Evolutionary conservation across 1,140 invertebrate genomes (phyloP).

Genomic region (Amyelois transitella): DNA sequence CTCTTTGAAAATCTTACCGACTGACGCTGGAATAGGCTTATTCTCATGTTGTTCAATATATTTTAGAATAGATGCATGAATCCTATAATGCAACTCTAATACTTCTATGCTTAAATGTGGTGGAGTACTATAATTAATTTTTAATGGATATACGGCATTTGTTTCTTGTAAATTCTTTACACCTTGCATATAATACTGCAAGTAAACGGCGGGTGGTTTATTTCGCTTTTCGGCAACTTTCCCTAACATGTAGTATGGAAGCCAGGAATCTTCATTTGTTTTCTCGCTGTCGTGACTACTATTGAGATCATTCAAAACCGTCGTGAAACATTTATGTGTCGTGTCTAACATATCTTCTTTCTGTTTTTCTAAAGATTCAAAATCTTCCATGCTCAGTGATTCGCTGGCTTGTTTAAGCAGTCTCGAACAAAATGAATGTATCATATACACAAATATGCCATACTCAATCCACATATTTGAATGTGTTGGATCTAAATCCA

Average conservation of each 20-base stretch:
- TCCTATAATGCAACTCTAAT: slow-evolving; percentile 88
- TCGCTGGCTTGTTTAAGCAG: slow-evolving; percentile 86
- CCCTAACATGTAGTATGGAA: slow-evolving; percentile 93
- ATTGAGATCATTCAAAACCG: slow-evolving; percentile 78
- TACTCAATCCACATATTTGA: slow-evolving; percentile 91
- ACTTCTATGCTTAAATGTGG: slow-evolving; percentile 91
- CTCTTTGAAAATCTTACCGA: slow-evolving; percentile 60
- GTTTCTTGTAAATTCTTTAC: slow-evolving; percentile 84
- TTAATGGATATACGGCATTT: slow-evolving; percentile 88
- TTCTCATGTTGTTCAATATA: slow-evolving; percentile 83
- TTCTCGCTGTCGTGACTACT: slow-evolving; percentile 72
- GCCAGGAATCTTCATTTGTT: slow-evolving; percentile 87
- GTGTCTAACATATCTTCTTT: slow-evolving; percentile 86
- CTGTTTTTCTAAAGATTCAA: slow-evolving; percentile 82
- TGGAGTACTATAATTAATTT: slow-evolving; percentile 89
- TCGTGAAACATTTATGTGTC: slow-evolving; percentile 85
- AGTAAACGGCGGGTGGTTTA: slow-evolving; percentile 81
- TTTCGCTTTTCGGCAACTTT: slow-evolving; percentile 92
- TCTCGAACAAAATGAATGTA: slow-evolving; percentile 90
- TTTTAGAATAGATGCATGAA: slow-evolving; percentile 91
- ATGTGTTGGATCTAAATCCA: slow-evolving; percentile 82
- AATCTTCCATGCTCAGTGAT: slow-evolving; percentile 85
- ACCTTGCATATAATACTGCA: slow-evolving; percentile 87
- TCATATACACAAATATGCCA: slow-evolving; percentile 89
- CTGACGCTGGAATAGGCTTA: slow-evolving; percentile 60